Base-by-base conservation (phyloP, 2,888 invertebrate genomes). In the Eupithecia subfuscata region DNA sequence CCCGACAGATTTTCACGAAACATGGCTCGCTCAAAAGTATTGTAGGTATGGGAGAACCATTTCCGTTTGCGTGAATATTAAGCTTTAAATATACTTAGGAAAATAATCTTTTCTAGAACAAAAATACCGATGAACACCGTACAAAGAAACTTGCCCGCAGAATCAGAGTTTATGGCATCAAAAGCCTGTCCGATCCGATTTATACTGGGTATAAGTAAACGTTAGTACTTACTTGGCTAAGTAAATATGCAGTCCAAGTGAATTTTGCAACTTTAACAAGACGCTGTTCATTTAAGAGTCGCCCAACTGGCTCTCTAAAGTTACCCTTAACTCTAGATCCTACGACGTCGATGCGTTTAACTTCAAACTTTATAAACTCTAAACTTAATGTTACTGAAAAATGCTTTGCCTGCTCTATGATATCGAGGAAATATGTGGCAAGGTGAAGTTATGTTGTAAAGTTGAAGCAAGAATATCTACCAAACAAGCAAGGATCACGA, bases 211-310 rank as follows among this genome's bases (percentile, higher is more conserved):
- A 83, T 82, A 85, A 87, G 84, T 82, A 81, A 83, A 78, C 77
- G n/a, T 67, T n/a, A 18, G 37, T 65, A 70, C 43, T 83, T 65
- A 70, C 43, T 83, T 78, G 83, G 82, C 40, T 84, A 82, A 86
- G 87, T 88, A 88, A 87, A 88, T 84, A 88, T 81, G 82, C 80
- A 85, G 83, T 76, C 78, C 80, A 80, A 83, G 85, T 82, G 81
- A 81, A 86, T 84, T 85, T 83, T 82, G 83, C 81, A 85, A 86
- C 84, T 87, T 77, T 82, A 86, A 85, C 86, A 85, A 86, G 86
- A 82, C 82, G 86, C 83, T 87, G 88, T 87, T 89, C 89, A 88
- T 88, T 89, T 90, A 88, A 89, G 89, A 90, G 86, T 88, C 85
- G 83, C 83, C 81, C 84, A 87, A 88, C 86, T 85, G 82, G 79